Base-by-base conservation (phyloP, 2,888 invertebrate genomes). In the Leptinotarsa rubiginosa region DNA sequence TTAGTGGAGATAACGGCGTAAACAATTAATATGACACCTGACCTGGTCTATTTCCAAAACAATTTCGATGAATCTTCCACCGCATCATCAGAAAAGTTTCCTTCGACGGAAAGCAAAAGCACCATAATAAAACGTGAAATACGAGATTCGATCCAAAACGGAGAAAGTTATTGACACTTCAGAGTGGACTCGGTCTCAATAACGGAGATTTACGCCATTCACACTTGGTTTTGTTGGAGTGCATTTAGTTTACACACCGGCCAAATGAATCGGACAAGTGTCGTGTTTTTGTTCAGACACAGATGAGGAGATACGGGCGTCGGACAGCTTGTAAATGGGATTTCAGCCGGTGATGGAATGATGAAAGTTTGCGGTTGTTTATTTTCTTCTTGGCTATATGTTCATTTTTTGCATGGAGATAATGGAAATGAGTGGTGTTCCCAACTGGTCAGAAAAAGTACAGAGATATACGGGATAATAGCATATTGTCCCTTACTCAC, bases 121-220 rank as follows among this genome's bases (percentile, higher is more conserved):
- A 75, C 69, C 50, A 31, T 65, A 65, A 65, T 72, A 65, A 71
- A 72, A 69, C 59, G n/a, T 69, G 75, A 75, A 69, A 69, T 72
- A 75, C 69, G 72, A 52, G 22, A 52, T 66, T 64, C 69, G 66
- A 72, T 69, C 69, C 49, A 47, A 65, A 72, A 72, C 47, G 66
- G 72, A 72, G 73, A 71, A 73, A 73, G 76, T 73, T 73, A 73
- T 73, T 69, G 76, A 76, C 76, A 75, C 59, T 73, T 64, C 56
- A 66, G 68, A 70, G 68, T 69, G 65, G 62, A 66, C 16, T 49
- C 65, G 54, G 68, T 65, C 69, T 31, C 59, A 65, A 73, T 71
- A 62, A 64, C 59, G 47, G 49, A 70, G 66, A 74, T 74, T 74
- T 68, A 69, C 69, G 65, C 47, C 71, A 59, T 69, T 69, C 69